These are phyloP conservation scores for Pseudomyrmex pallidus DNA, from an alignment of 1,140 invertebrate genomes.

Conservation along the genomic window DNA sequence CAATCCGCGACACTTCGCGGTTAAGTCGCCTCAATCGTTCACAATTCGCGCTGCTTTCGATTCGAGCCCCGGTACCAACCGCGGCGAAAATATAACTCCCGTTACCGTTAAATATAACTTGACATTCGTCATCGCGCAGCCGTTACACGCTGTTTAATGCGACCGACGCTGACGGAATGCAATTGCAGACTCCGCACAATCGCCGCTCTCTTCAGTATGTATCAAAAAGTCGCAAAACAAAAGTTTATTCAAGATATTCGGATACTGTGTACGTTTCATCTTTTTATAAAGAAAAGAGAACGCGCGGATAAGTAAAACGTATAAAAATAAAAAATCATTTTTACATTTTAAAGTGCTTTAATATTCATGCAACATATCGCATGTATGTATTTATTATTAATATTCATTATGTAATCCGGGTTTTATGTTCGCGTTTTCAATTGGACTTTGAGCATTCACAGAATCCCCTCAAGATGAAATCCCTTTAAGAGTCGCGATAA, in stretches of 20 bases:
- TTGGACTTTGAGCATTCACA: background rate
- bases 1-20: constrained; percentile 38
- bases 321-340: too few relatives aligned
- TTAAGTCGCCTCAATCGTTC: constrained; percentile 39
- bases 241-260: constrained; percentile 5
- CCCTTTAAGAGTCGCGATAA: constrained; percentile 55
- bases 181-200: constrained; percentile 21
- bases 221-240: background rate
- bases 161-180: constrained; percentile 39
- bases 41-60: constrained; percentile 46
- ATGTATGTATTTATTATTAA: background rate
- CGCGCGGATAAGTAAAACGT: too few relatives aligned
- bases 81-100: constrained; percentile 55
- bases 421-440: constrained; percentile 3
- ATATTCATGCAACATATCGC: background rate
- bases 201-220: background rate
- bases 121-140: constrained; percentile 51
- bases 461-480: constrained; percentile 40
- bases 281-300: background rate
- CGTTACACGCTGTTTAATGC: constrained; percentile 54
- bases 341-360: too few relatives aligned
- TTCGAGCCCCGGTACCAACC: constrained; percentile 24
- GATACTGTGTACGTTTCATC: background rate
- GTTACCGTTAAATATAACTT: constrained; percentile 60
- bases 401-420: constrained; percentile 2